phyloP scores from a whole-genome alignment of 2,888 invertebrate species.

The Serripes groenlandicus region DNA sequence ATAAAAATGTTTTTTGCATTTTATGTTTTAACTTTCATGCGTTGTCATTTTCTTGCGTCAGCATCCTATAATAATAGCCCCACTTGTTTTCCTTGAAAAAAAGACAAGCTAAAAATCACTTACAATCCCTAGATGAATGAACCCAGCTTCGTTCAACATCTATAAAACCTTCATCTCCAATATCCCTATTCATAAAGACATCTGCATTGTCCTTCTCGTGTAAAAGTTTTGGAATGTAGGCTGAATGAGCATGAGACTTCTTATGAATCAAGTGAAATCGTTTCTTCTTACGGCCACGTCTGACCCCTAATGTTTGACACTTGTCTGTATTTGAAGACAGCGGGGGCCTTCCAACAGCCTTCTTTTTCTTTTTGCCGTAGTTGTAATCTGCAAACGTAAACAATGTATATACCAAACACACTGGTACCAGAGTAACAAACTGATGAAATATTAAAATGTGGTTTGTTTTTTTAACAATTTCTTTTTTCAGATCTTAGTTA shows the following conservation, averaged over 20 bases:
- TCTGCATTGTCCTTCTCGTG: slow-evolving; percentile 32
- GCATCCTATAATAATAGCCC: too few relatives aligned
- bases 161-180: slow-evolving; percentile 71
- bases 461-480: too few relatives aligned
- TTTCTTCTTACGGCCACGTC: slow-evolving; percentile 75
- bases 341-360: slow-evolving; percentile 83
- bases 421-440: too few relatives aligned
- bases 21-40: too few relatives aligned
- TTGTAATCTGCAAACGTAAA: slow-evolving; percentile 80
- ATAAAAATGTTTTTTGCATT: too few relatives aligned
- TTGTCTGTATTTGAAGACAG: slow-evolving; percentile 81
- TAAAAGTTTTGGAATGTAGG: slow-evolving; percentile 17
- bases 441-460: too few relatives aligned
- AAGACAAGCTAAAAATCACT: too few relatives aligned
- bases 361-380: slow-evolving; percentile 84
- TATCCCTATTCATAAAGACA: slow-evolving; percentile 54
- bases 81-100: too few relatives aligned
- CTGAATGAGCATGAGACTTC: slow-evolving; percentile 33
- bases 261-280: slow-evolving; percentile 75
- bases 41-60: too few relatives aligned
- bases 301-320: slow-evolving; percentile 66
- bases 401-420: too few relatives aligned
- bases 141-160: slow-evolving; percentile 60
- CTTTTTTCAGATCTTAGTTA: too few relatives aligned
- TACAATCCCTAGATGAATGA: background rate